Conservation (phyloP, 2,797 vertebrate genomes). For the Urophycis tenuis region DNA sequence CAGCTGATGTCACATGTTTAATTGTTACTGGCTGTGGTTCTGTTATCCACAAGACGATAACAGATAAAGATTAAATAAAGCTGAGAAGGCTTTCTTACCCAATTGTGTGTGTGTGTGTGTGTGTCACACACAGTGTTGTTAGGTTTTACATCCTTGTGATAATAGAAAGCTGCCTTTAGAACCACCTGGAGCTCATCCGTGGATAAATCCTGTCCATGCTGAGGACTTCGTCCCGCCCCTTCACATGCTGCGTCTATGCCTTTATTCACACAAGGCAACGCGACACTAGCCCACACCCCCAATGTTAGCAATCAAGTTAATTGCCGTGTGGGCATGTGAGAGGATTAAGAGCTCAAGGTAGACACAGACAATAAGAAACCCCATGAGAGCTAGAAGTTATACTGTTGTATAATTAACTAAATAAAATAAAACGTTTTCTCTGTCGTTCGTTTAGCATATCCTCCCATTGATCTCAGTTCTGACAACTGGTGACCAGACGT, state of each 20-base stretch:
- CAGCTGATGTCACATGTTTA: not conserved
- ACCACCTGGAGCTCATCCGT: not conserved
- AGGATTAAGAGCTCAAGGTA: constrained; percentile 11
- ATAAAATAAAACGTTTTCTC: not conserved
- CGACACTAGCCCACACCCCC: not conserved
- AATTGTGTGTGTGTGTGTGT: not conserved
- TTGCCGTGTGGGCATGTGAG: constrained; percentile 31
- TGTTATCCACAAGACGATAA: too few species aligned
- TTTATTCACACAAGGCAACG: too few species aligned
- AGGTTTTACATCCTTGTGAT: not conserved
- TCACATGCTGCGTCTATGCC: too few species aligned
- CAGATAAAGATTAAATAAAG: not conserved
- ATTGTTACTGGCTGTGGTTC: not conserved
- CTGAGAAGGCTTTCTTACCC: not conserved
- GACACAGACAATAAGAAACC: not conserved
- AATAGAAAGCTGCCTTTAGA: not conserved
- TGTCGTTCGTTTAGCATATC: not conserved
- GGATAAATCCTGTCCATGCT: not conserved
- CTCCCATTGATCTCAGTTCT: not conserved
- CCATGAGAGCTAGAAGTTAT: not conserved
- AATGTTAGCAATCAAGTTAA: constrained; percentile 33
- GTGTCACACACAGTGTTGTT: not conserved
- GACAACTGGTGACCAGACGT: too few species aligned
- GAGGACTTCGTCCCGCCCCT: not conserved
- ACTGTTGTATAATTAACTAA: not conserved